Conservation (phyloP, 2,888 invertebrate genomes). For the Drosophila flavopinicola region DNA sequence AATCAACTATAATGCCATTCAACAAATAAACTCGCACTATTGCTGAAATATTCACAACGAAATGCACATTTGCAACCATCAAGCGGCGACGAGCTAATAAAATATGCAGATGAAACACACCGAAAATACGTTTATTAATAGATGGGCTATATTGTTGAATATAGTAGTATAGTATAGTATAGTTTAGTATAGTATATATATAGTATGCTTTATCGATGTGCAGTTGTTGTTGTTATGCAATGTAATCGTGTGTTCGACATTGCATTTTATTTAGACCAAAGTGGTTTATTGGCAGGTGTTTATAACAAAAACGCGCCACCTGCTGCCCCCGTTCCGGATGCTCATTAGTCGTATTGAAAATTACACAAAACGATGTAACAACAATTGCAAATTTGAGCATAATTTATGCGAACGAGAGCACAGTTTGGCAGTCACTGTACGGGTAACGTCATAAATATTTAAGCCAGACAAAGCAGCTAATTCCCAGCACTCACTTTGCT, state of each 20-base stretch:
- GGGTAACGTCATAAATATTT: conserved; percentile 59
- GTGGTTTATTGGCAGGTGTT: conserved; percentile 35
- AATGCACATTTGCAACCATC: conserved; percentile 7
- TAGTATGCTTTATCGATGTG: conserved; percentile 1
- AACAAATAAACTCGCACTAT: conserved; percentile 6
- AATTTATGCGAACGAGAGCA: conserved; percentile 59
- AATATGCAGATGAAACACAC: conserved; percentile 66
- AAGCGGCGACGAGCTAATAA: conserved; percentile 27
- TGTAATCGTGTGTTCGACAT: conserved; percentile 35
- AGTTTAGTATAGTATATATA: not conserved
- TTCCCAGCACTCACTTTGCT: conserved; percentile 36
- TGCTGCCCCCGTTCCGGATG: not conserved
- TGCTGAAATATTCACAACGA: conserved; percentile 31
- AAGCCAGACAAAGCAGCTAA: conserved; percentile 64
- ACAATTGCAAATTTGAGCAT: conserved; percentile 60
- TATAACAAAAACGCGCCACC: conserved; percentile 16
- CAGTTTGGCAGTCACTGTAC: conserved; percentile 63
- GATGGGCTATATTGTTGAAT: conserved; percentile 37
- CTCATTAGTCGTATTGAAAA: conserved; percentile 73
- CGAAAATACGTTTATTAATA: conserved; percentile 71
- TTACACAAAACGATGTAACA: conserved; percentile 55
- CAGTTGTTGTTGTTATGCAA: conserved; percentile 20
- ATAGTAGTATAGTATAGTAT: not conserved
- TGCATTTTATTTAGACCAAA: conserved; percentile 29
- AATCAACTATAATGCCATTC: conserved; percentile 10